Percentiles rank a stretch among this genome's conserved stretches.
Evolutionary conservation across 2,888 invertebrate species (phyloP).

Genomic region (Hirtodrosophila trivittata): DNA sequence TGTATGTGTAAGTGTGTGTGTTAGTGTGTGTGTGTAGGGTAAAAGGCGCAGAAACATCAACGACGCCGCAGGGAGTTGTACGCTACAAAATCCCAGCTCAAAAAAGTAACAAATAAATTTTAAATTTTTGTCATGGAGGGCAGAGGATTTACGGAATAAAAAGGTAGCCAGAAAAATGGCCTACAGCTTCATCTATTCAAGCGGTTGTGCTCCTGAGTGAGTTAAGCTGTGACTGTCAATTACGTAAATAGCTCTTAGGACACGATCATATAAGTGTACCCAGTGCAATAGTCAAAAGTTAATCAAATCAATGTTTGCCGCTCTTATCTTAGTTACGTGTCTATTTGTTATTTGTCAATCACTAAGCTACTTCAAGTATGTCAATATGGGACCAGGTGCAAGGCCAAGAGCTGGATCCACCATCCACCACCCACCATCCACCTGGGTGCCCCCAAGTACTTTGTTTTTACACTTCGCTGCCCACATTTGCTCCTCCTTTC

Average conservation of each 20-base stretch:
- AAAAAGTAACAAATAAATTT: slow-evolving; percentile 41
- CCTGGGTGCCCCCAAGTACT: slow-evolving; percentile 34
- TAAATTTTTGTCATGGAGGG: slow-evolving; percentile 25
- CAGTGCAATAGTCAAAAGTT: slow-evolving; percentile 64
- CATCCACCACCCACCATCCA: neutral
- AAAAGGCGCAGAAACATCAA: slow-evolving; percentile 8
- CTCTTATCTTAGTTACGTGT: slow-evolving; percentile 65
- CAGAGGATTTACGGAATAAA: slow-evolving; percentile 5
- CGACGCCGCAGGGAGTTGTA: slow-evolving; percentile 37
- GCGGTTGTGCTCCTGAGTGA: neutral
- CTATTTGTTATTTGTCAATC: slow-evolving; percentile 75
- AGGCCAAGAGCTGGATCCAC: neutral
- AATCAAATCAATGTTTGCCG: slow-evolving; percentile 71
- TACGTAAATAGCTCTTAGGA: slow-evolving; percentile 40
- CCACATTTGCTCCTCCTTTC: slow-evolving; percentile 20
- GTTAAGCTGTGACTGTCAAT: slow-evolving; percentile 32
- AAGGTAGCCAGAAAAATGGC: neutral
- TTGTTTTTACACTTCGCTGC: slow-evolving; percentile 71
- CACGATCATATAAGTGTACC: slow-evolving; percentile 11
- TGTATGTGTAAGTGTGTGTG: neutral
- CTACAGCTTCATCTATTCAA: neutral
- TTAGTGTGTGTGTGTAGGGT: neutral
- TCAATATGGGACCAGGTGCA: slow-evolving; percentile 38
- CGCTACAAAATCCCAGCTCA: slow-evolving; percentile 35
- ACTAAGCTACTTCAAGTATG: slow-evolving; percentile 68